Conservation (phyloP, 2,797 vertebrate genomes). For the Sternotherus odoratus region DNA sequence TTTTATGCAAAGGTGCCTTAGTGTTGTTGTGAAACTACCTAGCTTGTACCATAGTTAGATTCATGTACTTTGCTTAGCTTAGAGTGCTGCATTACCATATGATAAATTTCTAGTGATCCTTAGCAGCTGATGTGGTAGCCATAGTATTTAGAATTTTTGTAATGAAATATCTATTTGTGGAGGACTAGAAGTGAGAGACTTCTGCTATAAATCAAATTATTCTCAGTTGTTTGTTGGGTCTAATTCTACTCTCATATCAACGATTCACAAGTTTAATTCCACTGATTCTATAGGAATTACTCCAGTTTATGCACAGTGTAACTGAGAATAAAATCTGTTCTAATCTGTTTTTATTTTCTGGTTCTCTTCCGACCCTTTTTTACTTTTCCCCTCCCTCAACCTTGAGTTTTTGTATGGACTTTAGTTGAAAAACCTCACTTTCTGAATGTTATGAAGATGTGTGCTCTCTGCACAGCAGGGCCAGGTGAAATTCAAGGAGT, state of each 20-base stretch:
- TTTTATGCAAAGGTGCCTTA: slow-evolving; percentile 40
- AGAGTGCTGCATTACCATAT: neutral
- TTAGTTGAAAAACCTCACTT: slow-evolving; percentile 22
- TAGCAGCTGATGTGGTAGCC: neutral
- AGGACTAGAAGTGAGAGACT: neutral
- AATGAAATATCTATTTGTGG: slow-evolving; percentile 18
- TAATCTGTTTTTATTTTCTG: neutral
- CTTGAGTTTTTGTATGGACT: neutral
- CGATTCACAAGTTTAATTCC: slow-evolving; percentile 14
- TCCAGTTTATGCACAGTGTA: neutral
- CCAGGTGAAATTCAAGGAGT: slow-evolving; percentile 18
- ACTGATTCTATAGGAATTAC: neutral
- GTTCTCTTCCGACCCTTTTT: neutral
- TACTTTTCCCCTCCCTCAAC: fast-evolving
- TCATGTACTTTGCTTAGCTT: neutral
- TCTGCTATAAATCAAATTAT: neutral
- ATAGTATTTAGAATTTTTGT: neutral
- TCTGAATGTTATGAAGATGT: neutral
- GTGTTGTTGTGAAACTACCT: neutral
- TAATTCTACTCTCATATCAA: slow-evolving; percentile 8
- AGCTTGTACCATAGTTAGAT: neutral
- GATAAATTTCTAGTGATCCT: neutral
- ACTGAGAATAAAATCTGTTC: neutral
- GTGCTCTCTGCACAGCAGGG: slow-evolving; percentile 15
- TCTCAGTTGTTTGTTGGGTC: neutral